These are phyloP conservation scores for Myioborus melanocephalus DNA, from an alignment of 2,797 vertebrate species.

Conservation along the genomic window DNA sequence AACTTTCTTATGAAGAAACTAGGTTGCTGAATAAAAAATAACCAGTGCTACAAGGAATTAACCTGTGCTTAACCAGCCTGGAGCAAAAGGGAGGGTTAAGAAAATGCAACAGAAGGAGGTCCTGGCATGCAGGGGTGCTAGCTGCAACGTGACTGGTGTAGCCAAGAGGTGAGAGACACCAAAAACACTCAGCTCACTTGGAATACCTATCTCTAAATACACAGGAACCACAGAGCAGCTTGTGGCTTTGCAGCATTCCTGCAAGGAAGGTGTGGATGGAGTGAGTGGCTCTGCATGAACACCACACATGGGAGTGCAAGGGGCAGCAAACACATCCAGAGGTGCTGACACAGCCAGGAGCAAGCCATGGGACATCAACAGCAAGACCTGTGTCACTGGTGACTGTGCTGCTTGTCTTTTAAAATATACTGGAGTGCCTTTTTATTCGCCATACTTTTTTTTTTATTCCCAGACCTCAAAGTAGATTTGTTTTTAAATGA, in stretches of 20 bases:
- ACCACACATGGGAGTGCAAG: not conserved
- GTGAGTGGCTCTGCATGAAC: not conserved
- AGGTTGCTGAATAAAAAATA: not conserved
- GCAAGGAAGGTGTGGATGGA: not conserved
- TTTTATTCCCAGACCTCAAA: not conserved
- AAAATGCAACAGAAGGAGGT: not conserved
- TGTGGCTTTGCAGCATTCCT: not conserved
- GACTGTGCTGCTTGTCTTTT: not conserved
- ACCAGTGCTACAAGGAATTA: not conserved
- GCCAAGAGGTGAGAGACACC: not conserved
- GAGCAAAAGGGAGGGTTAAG: not conserved
- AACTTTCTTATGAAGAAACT: not conserved
- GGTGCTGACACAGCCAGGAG: not conserved
- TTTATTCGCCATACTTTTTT: fast-evolving
- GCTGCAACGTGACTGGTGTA: not conserved
- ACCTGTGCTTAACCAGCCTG: constrained; percentile 4
- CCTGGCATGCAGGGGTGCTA: not conserved
- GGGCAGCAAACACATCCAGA: not conserved
- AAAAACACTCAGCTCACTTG: not conserved
- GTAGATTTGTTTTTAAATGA: not conserved
- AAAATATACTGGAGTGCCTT: not conserved
- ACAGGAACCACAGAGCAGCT: constrained; percentile 25
- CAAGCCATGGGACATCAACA: not conserved
- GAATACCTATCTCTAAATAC: not conserved
- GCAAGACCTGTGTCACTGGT: not conserved